Base-by-base conservation (phyloP, 2,797 vertebrate species). In the Rachycentron canadum region DNA sequence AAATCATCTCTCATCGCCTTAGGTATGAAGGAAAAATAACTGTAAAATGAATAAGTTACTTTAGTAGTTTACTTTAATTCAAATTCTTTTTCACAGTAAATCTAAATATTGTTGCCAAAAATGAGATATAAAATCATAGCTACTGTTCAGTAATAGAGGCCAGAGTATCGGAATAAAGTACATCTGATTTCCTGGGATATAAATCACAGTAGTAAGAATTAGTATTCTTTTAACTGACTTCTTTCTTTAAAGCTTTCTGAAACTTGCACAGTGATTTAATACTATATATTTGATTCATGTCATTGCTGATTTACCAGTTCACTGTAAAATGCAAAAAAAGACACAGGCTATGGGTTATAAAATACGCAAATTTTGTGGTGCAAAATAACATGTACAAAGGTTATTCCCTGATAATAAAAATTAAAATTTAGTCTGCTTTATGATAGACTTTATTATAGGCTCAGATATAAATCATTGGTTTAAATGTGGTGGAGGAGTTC, bases 371-470 rank as follows among this genome's bases (percentile, higher is more conserved):
- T 5, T 4, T 17, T n/a, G 7, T 63, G 9, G 19, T 45, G 16
- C 6, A 58, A 45, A 68, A 55, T 36, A 19, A 32, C 30, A 58
- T 10, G 0, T 56, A 12, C 28, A 50, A 55, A 36, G 5, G 16
- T 14, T 53, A 30, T 49, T 56, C 30, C n/a, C n/a, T 40, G 23
- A 36, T 70, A 3, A 53, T 62, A 34, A 41, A 72, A 56, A 67
- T 13, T 0, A n/a, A 69, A n/a, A 63, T 40, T 7, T 14, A 43
- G 28, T 62, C 7, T 21, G 25, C 12, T 23, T 61, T 5, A 56
- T 28, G 5, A 56, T 41, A 21, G 13, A 50, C n/a, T 52, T n/a
- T n/a, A n/a, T n/a, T n/a, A 56, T 8, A 45, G 21, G 45, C 26
- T 70, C 12, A 25, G 2, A 10, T 23, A 72, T 47, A 43, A 78